Conservation (phyloP, 2,888 invertebrate genomes). For the Sympetrum striolatum region DNA sequence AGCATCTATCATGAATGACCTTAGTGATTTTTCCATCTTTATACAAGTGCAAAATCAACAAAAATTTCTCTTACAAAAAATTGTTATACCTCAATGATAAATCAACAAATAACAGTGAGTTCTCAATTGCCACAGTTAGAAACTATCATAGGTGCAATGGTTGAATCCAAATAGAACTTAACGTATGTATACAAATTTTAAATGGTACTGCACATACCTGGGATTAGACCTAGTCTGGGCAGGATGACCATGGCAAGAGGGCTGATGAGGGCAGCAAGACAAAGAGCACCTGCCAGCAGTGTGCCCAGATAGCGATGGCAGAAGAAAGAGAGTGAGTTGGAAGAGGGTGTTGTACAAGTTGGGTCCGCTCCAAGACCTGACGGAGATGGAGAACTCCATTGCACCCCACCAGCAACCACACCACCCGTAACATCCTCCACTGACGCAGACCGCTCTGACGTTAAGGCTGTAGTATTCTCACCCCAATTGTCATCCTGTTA, state of each 20-base stretch:
- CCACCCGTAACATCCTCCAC: slow-evolving; percentile 73
- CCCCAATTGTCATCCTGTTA: slow-evolving; percentile 96
- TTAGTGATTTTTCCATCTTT: no score
- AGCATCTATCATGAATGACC: no score
- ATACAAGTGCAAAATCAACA: no score
- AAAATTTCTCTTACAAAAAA: no score
- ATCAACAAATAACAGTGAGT: no score
- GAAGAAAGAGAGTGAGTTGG: slow-evolving; percentile 65
- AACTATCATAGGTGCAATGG: no score
- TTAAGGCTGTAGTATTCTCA: slow-evolving; percentile 97
- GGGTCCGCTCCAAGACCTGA: slow-evolving; percentile 70
- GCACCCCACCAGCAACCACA: slow-evolving; percentile 62
- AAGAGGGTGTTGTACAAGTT: slow-evolving; percentile 60
- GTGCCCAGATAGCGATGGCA: slow-evolving; percentile 87
- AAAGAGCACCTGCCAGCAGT: slow-evolving; percentile 78
- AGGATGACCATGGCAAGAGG: slow-evolving; percentile 94
- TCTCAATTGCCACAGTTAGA: no score
- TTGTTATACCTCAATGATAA: no score
- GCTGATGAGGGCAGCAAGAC: slow-evolving; percentile 85
- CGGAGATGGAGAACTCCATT: slow-evolving; percentile 62
- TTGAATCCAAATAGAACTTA: no score
- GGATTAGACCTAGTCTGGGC: slow-evolving; percentile 74
- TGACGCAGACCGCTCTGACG: slow-evolving; percentile 93
- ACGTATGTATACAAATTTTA: no score
- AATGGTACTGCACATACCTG: slow-evolving; percentile 44